Conservation (phyloP, 37 sponge, comb jelly and placozoan genomes). For the Beroe forskalii region DNA sequence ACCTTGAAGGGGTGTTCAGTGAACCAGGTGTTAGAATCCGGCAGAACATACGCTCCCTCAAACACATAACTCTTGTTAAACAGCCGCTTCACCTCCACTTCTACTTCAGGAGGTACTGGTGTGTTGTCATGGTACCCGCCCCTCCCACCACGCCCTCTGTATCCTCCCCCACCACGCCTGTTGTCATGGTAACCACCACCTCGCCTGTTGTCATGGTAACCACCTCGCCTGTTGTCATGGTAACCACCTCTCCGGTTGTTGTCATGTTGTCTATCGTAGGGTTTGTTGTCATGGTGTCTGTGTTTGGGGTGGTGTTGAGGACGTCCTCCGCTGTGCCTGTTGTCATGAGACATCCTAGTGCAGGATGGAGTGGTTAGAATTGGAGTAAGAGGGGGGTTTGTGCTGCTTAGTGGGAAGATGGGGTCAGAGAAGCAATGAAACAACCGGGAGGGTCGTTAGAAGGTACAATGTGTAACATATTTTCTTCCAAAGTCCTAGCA, state of each 20-base stretch:
- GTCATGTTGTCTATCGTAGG: not conserved
- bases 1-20: conserved; percentile 25
- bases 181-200: conserved; percentile 28
- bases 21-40: conserved; percentile 20
- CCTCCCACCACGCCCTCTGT: not conserved
- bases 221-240: not conserved
- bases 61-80: conserved; percentile 55
- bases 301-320: conserved; percentile 10
- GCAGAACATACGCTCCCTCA: not conserved
- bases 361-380: not conserved
- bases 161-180: not conserved
- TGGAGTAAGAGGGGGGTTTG: not conserved
- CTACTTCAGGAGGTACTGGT: not conserved
- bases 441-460: no score
- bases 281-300: not conserved
- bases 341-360: not conserved
- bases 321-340: not conserved
- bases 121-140: not conserved
- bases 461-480: no score
- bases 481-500: no score
- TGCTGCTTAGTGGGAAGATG: no score
- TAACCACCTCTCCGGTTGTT: not conserved
- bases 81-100: not conserved
- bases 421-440: not conserved
- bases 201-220: not conserved